phyloP scores from a whole-genome alignment of 2,797 vertebrate species.

The Triplophysa yarkandensis region DNA sequence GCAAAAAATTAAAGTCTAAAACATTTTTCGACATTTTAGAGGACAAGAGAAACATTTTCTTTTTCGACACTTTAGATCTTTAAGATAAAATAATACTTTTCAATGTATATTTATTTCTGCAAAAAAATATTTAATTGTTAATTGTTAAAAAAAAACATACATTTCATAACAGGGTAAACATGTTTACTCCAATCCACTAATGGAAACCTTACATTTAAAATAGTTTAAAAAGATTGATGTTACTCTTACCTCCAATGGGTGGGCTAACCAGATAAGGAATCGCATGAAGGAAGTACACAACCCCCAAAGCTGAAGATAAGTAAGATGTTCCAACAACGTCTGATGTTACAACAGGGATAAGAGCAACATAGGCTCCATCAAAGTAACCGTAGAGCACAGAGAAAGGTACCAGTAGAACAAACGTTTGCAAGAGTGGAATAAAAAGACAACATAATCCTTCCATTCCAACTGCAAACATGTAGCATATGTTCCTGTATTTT shows the following conservation, averaged over 20 bases:
- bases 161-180: not conserved
- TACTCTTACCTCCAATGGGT: constrained; percentile 85
- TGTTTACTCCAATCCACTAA: not conserved
- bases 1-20: too few species aligned
- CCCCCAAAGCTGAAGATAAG: constrained; percentile 87
- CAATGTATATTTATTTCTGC: too few species aligned
- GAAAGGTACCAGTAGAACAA: constrained; percentile 86
- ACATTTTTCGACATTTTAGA: too few species aligned
- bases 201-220: not conserved
- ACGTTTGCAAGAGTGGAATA: constrained; percentile 82
- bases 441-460: constrained; percentile 87
- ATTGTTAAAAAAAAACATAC: too few species aligned
- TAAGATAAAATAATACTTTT: too few species aligned
- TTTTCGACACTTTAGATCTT: too few species aligned
- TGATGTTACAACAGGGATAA: constrained; percentile 92
- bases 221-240: too few species aligned
- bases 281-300: constrained; percentile 92
- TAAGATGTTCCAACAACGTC: constrained; percentile 85
- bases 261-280: constrained; percentile 93
- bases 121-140: too few species aligned
- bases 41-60: too few species aligned
- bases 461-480: constrained; percentile 85
- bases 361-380: constrained; percentile 90
- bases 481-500: constrained; percentile 81
- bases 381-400: constrained; percentile 94